Evolutionary conservation across 1,140 invertebrate species (phyloP), one percentile per base, ranked within the genome.

Genomic region (Panagrolaimus sp.): DNA sequence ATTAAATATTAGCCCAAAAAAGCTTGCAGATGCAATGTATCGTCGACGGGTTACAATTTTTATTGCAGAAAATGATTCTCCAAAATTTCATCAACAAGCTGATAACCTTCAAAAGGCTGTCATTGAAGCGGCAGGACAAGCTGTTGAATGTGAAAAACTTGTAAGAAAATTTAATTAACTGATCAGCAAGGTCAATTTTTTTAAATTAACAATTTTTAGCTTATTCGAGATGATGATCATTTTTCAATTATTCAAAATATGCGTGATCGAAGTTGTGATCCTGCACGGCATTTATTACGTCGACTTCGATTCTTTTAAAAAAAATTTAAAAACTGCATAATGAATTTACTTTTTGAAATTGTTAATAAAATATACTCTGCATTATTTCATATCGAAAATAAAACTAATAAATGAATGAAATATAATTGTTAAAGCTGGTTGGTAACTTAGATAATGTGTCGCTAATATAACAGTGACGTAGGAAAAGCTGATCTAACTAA

Each of bases 81-180:
- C 51, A 27, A 57, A 57, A 20, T 57, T 57, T 16, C 20, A 25
- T 13, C 20, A 57, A 25, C 51, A 57, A 57, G 27, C 51, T 13
- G 51, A 57, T 20, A 20, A 27, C 11, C 27, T 57, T 11, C 51
- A 57, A 57, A 27, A 20, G 9, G 51, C 51, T 57, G 51, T 57
- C 9, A 57, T 57, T 20, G 51, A 57, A 57, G 51, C 51, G 4
- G 20, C 51, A 0, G 14, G 20, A 11, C 20, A 57, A 25, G 51
- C 51, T 27, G 51, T 57, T 57, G 51, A 57, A 23, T 57, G 51
- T 27, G 51, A 57, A 27, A 57, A 57, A 57, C n/a, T 57, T 20
- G 51, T 57, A 57, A 4, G 31, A 38, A 4, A 7, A 38, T 38
- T 4, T 38, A 4, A 4, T 38, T 38, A 38, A 38, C 51, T 4